phyloP scores from a whole-genome alignment of 2,113 vertebrate genomes.

The Paracanthobrama guichenoti region DNA sequence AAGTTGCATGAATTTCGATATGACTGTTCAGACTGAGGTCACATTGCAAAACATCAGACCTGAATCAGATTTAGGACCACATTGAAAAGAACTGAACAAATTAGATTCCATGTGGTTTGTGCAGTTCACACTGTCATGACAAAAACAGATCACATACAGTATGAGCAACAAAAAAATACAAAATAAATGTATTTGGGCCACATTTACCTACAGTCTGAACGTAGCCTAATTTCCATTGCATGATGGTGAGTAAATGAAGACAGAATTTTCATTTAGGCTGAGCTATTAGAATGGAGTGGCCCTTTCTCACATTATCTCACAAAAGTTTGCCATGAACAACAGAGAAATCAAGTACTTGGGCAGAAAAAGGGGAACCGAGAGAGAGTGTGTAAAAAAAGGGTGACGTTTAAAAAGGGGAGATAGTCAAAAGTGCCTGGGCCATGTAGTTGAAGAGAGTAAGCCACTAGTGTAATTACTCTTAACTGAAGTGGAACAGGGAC shows the following conservation, averaged over 20 bases:
- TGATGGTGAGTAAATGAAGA: not conserved
- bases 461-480: constrained; percentile 67
- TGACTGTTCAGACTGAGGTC: too few relatives aligned
- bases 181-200: too few relatives aligned
- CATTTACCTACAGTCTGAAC: too few relatives aligned
- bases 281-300: not conserved
- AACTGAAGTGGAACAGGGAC: constrained; percentile 72
- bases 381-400: constrained; percentile 20
- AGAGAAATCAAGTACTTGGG: constrained; percentile 56
- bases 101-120: too few relatives aligned
- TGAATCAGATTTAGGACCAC: too few relatives aligned
- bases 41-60: too few relatives aligned
- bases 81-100: too few relatives aligned
- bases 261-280: not conserved
- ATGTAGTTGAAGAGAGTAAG: constrained; percentile 42
- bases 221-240: not conserved
- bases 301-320: not conserved
- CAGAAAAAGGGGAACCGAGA: not conserved
- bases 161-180: too few relatives aligned
- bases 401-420: constrained; percentile 6
- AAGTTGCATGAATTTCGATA: too few relatives aligned
- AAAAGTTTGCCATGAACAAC: constrained; percentile 40
- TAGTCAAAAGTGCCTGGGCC: constrained; percentile 14
- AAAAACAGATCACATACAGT: too few relatives aligned
- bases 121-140: too few relatives aligned